A percentile compares a stretch with the other conserved stretches of the same genome.
Evolutionary conservation across 2,113 vertebrate species (phyloP).

Genomic region (Poeciliopsis occidentalis): DNA sequence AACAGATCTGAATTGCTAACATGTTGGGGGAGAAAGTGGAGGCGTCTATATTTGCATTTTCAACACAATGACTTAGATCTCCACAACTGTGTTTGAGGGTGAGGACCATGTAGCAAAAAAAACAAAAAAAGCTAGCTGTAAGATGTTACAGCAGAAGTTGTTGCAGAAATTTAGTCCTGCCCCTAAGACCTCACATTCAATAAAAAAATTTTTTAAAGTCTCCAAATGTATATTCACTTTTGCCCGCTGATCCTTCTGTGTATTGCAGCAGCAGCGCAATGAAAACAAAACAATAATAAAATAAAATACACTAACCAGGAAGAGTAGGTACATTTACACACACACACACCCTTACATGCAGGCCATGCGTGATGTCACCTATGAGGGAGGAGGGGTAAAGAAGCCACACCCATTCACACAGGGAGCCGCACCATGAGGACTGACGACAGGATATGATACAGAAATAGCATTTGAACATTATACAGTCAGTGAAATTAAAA

Average conservation of each 20-base stretch:
- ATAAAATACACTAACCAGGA: constrained; percentile 38
- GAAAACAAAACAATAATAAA: constrained; percentile 65
- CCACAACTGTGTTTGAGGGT: too few relatives aligned
- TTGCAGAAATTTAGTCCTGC: too few relatives aligned
- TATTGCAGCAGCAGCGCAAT: constrained; percentile 40
- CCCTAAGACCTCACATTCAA: not conserved
- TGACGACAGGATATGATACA: too few relatives aligned
- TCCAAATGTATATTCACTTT: too few relatives aligned
- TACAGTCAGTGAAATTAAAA: constrained; percentile 57
- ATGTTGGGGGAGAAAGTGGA: too few relatives aligned
- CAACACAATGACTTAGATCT: too few relatives aligned
- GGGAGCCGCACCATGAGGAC: too few relatives aligned
- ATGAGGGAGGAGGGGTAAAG: constrained; percentile 21
- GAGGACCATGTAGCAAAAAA: not conserved
- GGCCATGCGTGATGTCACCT: constrained; percentile 64
- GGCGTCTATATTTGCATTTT: too few relatives aligned
- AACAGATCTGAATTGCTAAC: not conserved
- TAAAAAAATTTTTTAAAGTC: not conserved
- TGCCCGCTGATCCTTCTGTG: constrained; percentile 6
- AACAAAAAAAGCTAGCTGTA: not conserved
- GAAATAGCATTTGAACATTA: constrained; percentile 63
- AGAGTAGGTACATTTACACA: constrained; percentile 49
- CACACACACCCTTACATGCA: constrained; percentile 22
- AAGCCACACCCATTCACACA: too few relatives aligned
- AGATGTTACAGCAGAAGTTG: not conserved